Evolutionary conservation across 1,140 invertebrate genomes (phyloP), one percentile per base, ranked within the genome.

Genomic region (Mya arenaria): DNA sequence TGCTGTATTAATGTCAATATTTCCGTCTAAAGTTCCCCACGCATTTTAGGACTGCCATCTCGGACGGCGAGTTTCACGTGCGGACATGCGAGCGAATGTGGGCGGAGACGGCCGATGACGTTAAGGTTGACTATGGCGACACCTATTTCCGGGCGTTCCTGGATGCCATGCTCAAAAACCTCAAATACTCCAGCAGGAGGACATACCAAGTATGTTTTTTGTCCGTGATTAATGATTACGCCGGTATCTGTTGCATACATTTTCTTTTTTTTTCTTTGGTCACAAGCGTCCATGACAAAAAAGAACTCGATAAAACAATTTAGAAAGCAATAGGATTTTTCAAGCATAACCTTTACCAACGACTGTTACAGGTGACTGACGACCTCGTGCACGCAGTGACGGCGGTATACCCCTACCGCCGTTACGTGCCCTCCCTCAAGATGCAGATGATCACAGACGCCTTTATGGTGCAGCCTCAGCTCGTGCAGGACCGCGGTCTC

Each of bases 51-150:
- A 87, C 85, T 15, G 83, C 79, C 13, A 73, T 87, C 30, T 23
- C 81, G 2, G 78, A 78, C 36, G 19, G 32, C 15, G 68, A 82
- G 15, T 73, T 63, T 3, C 52, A 84, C 28, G 58, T 82, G 10
- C 17, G 41, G n/a, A 71, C 71, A 15, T 84, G 82, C 60, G 65
- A 75, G 17, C 37, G 72, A 13, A 82, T 85, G 69, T 87, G 86
- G 86, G 63, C 48, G 0, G 58, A 55, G 28, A 79, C 84, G 23
- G 68, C 81, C 28, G 66, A 69, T 19, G 75, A 68, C 68, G 73
- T 85, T 13, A 79, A 68, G 25, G 30, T 81, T 28, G 82, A 87
- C 36, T 87, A 87, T 37, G 86, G 86, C 41, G 84, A 84, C 37
- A 68, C 66, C 23, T 87, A 82, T 69, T 87, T 87, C 72, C 62